Evolutionary conservation across 2,797 vertebrate species (phyloP), one percentile per base, ranked within the genome.

Genomic region (Rousettus madagascariensis): DNA sequence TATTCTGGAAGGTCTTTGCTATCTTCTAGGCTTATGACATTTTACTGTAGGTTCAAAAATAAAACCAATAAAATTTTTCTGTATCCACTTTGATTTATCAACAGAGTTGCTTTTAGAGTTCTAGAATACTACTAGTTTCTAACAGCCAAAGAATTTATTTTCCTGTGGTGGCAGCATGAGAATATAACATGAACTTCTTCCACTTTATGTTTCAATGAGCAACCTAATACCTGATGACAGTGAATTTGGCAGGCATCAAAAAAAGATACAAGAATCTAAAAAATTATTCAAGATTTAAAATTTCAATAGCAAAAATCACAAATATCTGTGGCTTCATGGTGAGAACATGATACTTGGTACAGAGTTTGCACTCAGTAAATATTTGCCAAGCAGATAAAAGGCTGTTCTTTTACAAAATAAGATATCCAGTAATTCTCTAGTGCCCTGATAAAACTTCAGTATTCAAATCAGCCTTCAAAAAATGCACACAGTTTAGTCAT

Each of bases 381-480:
- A 86, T 94, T 93, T 95, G 59, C 74, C 59, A 91, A 41, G 33
- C 33, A 11, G 46, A 38, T 83, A 15, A 91, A 89, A 83, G 59
- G 59, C 55, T 68, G 5, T 79, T 91, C 63, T 94, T 74, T 93
- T 36, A 86, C 22, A 80, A 83, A 84, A 85, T 71, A 79, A 90
- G 77, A 72, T 71, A 46, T 7, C 46, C 57, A 24, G 3, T 89
- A 46, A 49, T 74, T 93, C 82, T 83, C 80, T 74, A 80, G 43
- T 61, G 28, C 55, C n/a, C 46, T 83, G 79, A 55, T 57, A 36
- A 94, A 74, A 89, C 30, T 43, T 86, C 22, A 41, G 0, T 59
- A 49, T 65, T 87, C 55, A 79, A 80, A 41, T n/a, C 83, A 91
- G 28, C 55, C 74, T 96, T 82, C 59, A 66, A 57, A 91, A 91